These are phyloP conservation scores for Euproctis similis DNA, from an alignment of 2,888 invertebrate species.

Conservation along the genomic window DNA sequence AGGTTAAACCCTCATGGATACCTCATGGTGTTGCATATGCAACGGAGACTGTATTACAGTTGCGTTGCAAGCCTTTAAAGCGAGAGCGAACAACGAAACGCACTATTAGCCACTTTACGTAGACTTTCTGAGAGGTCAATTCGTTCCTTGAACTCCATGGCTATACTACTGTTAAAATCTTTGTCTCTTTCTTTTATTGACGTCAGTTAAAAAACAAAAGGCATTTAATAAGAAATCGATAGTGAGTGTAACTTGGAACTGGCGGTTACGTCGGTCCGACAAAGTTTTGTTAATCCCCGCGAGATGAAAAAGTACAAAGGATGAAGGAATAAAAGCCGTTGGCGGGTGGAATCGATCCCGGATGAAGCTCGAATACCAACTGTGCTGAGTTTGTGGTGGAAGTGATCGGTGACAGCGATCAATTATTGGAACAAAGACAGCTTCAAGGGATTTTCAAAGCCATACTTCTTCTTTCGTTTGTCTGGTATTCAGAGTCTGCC, in stretches of 20 bases:
- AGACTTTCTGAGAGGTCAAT: no score
- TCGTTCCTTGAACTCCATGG: no score
- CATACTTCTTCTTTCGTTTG: no score
- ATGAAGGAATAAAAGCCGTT: slow-evolving; percentile 48
- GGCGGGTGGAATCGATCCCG: slow-evolving; percentile 49
- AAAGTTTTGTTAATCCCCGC: slow-evolving; percentile 64
- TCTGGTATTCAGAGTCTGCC: no score
- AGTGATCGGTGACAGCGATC: slow-evolving; percentile 23
- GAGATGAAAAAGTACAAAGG: slow-evolving; percentile 67
- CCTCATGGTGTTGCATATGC: no score
- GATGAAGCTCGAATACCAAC: slow-evolving; percentile 45
- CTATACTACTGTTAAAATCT: neutral
- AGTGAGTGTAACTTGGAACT: slow-evolving; percentile 33
- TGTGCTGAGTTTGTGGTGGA: slow-evolving; percentile 30
- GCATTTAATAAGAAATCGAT: slow-evolving; percentile 43
- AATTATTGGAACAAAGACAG: slow-evolving; percentile 10
- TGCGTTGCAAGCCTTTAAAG: no score
- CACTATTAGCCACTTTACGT: no score
- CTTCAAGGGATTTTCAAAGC: no score
- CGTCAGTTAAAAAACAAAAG: slow-evolving; percentile 38
- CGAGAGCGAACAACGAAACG: no score
- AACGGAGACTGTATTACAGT: no score
- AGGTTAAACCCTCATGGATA: no score
- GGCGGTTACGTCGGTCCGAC: slow-evolving; percentile 36
- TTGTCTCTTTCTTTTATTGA: slow-evolving; percentile 14